phyloP scores from a whole-genome alignment of 2,888 invertebrate species.

The Prosopocoilus inquinatus region DNA sequence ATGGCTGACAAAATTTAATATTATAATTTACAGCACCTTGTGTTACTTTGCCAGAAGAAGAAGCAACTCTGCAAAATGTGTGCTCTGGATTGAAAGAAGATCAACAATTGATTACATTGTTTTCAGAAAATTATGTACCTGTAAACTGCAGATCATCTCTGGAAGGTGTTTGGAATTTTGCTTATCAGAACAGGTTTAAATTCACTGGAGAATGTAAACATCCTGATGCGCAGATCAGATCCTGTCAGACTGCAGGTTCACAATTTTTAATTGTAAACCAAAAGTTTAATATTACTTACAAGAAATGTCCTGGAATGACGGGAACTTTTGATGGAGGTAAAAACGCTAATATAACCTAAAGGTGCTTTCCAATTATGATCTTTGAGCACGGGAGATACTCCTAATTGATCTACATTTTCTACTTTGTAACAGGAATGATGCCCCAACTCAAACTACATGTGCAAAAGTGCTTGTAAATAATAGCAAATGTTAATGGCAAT shows the following conservation, averaged over 20 bases:
- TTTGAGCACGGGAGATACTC: background rate
- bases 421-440: no score
- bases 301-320: conserved; percentile 85
- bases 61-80: conserved; percentile 73
- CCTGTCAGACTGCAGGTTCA: conserved; percentile 94
- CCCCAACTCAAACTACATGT: no score
- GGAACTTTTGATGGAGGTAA: conserved; percentile 82
- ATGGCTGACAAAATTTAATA: background rate
- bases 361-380: background rate
- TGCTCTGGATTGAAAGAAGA: conserved; percentile 73
- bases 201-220: conserved; percentile 91
- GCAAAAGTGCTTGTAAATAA: no score
- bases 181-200: conserved; percentile 75
- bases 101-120: conserved; percentile 80
- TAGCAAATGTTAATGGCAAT: no score
- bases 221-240: conserved; percentile 84
- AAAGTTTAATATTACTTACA: conserved; percentile 93
- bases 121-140: conserved; percentile 86
- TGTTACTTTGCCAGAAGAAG: conserved; percentile 63
- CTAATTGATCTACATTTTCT: background rate
- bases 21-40: conserved; percentile 61
- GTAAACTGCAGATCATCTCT: conserved; percentile 89
- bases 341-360: background rate
- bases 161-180: conserved; percentile 96
- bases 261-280: conserved; percentile 95